Evolutionary conservation across 2,797 vertebrate genomes (phyloP).

Genomic region (Leptodactylus fallax): DNA sequence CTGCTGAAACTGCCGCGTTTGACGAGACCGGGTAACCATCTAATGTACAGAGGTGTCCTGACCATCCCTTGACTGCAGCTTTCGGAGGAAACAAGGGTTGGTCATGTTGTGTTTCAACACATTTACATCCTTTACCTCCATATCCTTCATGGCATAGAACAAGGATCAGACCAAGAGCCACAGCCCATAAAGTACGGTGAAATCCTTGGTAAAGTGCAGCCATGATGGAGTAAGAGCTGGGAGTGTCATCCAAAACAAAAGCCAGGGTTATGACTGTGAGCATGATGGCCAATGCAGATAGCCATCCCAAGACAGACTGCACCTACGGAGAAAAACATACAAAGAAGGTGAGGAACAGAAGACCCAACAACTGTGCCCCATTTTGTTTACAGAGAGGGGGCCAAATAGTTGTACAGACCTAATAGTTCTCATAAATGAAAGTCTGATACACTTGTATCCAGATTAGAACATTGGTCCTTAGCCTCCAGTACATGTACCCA

Average conservation of each 20-base stretch:
- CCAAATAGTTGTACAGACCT: too few relatives aligned
- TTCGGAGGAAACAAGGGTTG: too few relatives aligned
- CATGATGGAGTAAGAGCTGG: slow-evolving; percentile 67
- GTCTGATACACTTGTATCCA: too few relatives aligned
- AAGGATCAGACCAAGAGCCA: slow-evolving; percentile 82
- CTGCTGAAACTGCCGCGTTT: too few relatives aligned
- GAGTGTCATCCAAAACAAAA: slow-evolving; percentile 75
- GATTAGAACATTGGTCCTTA: too few relatives aligned
- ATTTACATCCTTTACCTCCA: slow-evolving; percentile 73
- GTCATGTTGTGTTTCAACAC: background rate
- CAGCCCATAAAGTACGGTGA: slow-evolving; percentile 83
- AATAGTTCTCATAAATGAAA: too few relatives aligned
- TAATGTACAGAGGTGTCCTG: too few relatives aligned
- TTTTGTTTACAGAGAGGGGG: too few relatives aligned
- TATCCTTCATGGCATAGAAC: slow-evolving; percentile 84
- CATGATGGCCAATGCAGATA: slow-evolving; percentile 75
- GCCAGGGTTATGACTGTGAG: slow-evolving; percentile 75
- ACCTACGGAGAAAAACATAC: slow-evolving; percentile 68
- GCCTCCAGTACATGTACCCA: too few relatives aligned
- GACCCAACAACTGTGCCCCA: too few relatives aligned
- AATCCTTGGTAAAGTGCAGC: slow-evolving; percentile 83
- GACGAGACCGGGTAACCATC: too few relatives aligned
- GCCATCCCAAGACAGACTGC: slow-evolving; percentile 81
- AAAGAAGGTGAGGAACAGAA: background rate
- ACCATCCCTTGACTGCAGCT: too few relatives aligned